Evolutionary conservation across 2,888 invertebrate genomes (phyloP).

Genomic region (Amblyjoppa proteus): DNA sequence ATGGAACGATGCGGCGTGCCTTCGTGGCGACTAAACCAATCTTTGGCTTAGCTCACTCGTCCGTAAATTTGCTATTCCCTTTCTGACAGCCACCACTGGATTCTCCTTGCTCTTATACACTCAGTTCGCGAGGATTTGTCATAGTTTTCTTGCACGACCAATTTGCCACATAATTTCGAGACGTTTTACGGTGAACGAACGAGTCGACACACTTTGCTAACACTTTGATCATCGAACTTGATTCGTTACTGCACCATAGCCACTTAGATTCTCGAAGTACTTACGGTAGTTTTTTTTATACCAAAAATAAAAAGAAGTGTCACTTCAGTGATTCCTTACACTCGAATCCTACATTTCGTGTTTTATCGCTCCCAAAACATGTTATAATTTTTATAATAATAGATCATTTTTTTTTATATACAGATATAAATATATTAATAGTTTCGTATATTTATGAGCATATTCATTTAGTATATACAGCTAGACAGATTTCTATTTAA

Average conservation of each 20-base stretch:
- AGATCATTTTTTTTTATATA: too few species aligned
- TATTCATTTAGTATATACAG: too few species aligned
- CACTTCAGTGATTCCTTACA: too few species aligned
- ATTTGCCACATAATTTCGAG: conserved; percentile 82
- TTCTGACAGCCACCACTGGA: conserved; percentile 32
- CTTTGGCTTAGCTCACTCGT: conserved; percentile 83
- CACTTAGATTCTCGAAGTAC: neutral
- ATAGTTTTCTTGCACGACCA: conserved; percentile 71
- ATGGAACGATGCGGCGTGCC: conserved; percentile 82
- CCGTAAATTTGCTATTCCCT: conserved; percentile 79
- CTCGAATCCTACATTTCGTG: too few species aligned
- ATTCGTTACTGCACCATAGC: neutral
- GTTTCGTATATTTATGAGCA: too few species aligned
- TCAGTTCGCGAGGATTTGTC: conserved; percentile 48
- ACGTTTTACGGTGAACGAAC: conserved; percentile 76
- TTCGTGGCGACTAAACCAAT: conserved; percentile 85
- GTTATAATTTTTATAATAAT: too few species aligned
- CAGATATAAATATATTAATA: too few species aligned
- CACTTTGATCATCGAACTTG: conserved; percentile 28
- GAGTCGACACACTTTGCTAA: conserved; percentile 60
- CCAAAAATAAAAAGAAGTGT: neutral
- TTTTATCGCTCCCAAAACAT: too few species aligned
- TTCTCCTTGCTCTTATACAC: conserved; percentile 41
- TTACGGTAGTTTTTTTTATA: neutral
- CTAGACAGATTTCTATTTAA: too few species aligned